Percentiles rank a stretch among this genome's conserved stretches.
These are phyloP conservation scores for Hirtodrosophila confusa DNA, from an alignment of 2,888 invertebrate genomes.

Conservation along the genomic window DNA sequence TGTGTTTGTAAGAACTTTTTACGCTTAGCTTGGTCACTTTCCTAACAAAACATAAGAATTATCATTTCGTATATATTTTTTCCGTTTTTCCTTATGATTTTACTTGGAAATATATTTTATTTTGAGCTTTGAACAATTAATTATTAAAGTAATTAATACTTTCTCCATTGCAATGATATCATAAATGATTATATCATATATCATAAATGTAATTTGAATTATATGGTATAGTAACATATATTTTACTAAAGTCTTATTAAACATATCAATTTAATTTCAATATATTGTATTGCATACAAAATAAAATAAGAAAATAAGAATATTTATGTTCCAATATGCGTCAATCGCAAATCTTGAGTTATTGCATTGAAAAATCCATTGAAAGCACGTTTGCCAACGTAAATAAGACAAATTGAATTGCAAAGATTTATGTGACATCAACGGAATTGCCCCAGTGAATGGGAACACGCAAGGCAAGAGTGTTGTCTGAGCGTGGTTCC, in stretches of 20 bases:
- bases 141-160: conserved; percentile 12
- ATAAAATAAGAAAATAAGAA: no score
- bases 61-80: not conserved
- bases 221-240: no score
- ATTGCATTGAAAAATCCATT: conserved; percentile 7
- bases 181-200: no score
- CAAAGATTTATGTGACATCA: conserved; percentile 25
- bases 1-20: not conserved
- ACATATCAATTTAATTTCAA: no score
- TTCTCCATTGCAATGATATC: no score
- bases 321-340: no score
- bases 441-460: conserved; percentile 32
- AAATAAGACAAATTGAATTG: conserved; percentile 32
- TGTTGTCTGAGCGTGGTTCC: not conserved
- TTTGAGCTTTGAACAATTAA: conserved; percentile 1
- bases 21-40: not conserved
- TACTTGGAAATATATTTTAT: conserved; percentile 30
- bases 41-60: not conserved
- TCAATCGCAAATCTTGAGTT: not conserved
- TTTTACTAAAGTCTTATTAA: no score
- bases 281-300: no score
- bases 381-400: conserved; percentile 15
- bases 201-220: no score
- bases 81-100: conserved; percentile 37
- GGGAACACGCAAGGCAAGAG: conserved; percentile 1